phyloP scores from a whole-genome alignment of 2,113 vertebrate species.

The Crotalus helleri region DNA sequence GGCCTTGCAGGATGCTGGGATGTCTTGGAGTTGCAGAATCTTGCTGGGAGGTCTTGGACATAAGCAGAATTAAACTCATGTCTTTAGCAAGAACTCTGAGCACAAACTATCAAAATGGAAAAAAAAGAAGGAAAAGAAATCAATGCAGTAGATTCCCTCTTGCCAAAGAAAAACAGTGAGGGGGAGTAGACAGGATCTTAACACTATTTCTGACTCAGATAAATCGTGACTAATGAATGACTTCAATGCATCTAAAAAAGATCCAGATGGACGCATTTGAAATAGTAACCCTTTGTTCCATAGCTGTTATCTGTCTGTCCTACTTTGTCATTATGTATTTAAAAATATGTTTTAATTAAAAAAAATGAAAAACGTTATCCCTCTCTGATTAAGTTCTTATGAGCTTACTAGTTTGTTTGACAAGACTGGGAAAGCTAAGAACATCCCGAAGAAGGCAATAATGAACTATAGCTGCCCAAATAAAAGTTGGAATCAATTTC shows the following conservation, averaged over 20 bases:
- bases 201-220: slow-evolving; percentile 8
- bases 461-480: background rate
- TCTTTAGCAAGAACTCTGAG: background rate
- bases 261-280: background rate
- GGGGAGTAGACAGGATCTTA: background rate
- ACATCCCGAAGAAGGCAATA: background rate
- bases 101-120: background rate
- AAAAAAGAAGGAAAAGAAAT: background rate
- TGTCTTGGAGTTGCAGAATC: background rate
- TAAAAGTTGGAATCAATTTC: background rate
- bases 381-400: background rate
- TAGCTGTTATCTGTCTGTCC: background rate
- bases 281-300: background rate
- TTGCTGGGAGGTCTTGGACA: background rate
- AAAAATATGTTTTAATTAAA: background rate
- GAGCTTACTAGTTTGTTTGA: background rate
- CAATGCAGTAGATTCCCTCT: slow-evolving; percentile 13
- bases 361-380: background rate
- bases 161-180: slow-evolving; percentile 12
- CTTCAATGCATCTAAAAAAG: background rate
- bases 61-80: background rate
- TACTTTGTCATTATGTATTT: background rate
- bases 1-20: background rate
- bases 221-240: background rate
- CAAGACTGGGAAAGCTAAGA: background rate